Evolutionary conservation across 2,888 invertebrate species (phyloP).

Genomic region (Latheticus oryzae): DNA sequence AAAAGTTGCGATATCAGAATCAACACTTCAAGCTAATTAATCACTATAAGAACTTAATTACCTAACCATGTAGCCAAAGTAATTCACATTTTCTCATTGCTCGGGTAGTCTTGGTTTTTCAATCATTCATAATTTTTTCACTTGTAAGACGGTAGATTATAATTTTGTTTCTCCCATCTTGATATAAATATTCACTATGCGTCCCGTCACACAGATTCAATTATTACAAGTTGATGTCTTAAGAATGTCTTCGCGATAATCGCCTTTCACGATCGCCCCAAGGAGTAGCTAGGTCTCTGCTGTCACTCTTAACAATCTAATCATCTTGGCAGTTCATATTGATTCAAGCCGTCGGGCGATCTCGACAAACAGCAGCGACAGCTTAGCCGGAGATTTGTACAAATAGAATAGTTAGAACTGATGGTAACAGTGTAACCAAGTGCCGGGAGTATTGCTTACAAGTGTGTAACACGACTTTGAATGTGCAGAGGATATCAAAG

Average conservation of each 20-base stretch:
- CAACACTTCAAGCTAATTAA: too few relatives aligned
- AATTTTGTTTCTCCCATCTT: too few relatives aligned
- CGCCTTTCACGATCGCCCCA: neutral
- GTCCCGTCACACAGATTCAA: too few relatives aligned
- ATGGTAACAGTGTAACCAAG: constrained; percentile 36
- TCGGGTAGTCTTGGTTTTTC: too few relatives aligned
- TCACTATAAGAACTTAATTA: too few relatives aligned
- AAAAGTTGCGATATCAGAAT: too few relatives aligned
- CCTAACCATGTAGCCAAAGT: too few relatives aligned
- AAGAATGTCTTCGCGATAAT: neutral
- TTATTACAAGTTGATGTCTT: too few relatives aligned
- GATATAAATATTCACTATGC: too few relatives aligned
- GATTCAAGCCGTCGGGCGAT: constrained; percentile 43
- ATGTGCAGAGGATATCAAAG: constrained; percentile 38
- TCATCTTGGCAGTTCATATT: constrained; percentile 46
- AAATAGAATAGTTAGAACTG: constrained; percentile 41
- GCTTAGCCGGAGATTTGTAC: constrained; percentile 43
- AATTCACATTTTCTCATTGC: too few relatives aligned
- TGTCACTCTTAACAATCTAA: constrained; percentile 48
- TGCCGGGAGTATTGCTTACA: constrained; percentile 42
- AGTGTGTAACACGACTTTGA: constrained; percentile 43
- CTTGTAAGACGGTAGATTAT: too few relatives aligned
- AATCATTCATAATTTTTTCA: too few relatives aligned
- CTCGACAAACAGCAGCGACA: constrained; percentile 37
- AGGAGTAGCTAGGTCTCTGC: constrained; percentile 14